These are phyloP conservation scores for Drosophila robusta DNA, from an alignment of 2,888 invertebrate genomes.

Conservation along the genomic window DNA sequence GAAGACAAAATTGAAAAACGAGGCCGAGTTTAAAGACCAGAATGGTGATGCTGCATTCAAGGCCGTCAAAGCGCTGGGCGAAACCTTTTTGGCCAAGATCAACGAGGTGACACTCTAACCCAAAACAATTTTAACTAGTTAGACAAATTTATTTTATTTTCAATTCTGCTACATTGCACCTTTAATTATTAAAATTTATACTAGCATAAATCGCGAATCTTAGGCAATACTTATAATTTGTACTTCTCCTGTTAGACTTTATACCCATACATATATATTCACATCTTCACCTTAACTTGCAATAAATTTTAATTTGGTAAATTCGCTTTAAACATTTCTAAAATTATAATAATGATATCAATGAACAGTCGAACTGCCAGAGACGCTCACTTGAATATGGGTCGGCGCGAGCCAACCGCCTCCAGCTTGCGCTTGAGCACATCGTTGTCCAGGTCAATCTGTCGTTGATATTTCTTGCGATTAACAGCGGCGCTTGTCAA, in stretches of 20 bases:
- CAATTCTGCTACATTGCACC: not conserved
- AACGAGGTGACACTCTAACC: conserved; percentile 54
- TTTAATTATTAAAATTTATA: conserved; percentile 3
- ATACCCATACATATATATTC: conserved; percentile 13
- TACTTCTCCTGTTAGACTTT: conserved; percentile 7
- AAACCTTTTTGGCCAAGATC: conserved; percentile 73
- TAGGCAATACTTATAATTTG: conserved; percentile 1
- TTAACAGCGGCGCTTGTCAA: conserved; percentile 85
- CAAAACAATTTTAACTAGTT: not conserved
- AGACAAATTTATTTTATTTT: not conserved
- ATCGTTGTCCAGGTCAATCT: conserved; percentile 87
- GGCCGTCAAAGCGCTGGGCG: conserved; percentile 79
- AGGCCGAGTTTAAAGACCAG: conserved; percentile 71
- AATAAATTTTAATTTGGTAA: conserved; percentile 75
- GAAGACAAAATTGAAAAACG: conserved; percentile 69
- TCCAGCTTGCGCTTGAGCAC: conserved; percentile 84
- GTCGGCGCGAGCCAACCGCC: conserved; percentile 75
- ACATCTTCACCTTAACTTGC: conserved; percentile 63
- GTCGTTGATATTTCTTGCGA: conserved; percentile 86
- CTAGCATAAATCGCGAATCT: not conserved
- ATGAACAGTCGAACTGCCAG: conserved; percentile 31
- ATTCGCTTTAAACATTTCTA: conserved; percentile 65
- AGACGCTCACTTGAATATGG: conserved; percentile 59
- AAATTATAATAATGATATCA: conserved; percentile 49
- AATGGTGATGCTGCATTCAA: conserved; percentile 82